A percentile compares a stretch with the other conserved stretches of the same genome.
These are phyloP conservation scores for Coelopa frigida DNA, from an alignment of 1,140 invertebrate species.

Conservation along the genomic window DNA sequence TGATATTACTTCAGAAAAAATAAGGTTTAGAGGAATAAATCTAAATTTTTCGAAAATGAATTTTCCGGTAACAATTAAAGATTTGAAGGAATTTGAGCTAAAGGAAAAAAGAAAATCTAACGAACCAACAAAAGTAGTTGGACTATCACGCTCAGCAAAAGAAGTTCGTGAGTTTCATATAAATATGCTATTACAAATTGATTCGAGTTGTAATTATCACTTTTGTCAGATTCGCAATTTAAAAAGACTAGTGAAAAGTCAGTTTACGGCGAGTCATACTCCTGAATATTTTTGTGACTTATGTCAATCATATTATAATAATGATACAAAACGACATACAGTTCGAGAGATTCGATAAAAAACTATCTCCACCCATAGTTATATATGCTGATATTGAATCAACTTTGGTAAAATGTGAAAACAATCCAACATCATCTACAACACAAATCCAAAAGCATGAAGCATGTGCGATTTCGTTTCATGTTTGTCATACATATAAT, in stretches of 20 bases:
- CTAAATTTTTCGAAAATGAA: too few species aligned
- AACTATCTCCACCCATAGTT: conserved; percentile 28
- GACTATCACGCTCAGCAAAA: conserved; percentile 3
- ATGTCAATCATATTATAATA: conserved; percentile 26
- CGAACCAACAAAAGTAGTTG: conserved; percentile 2
- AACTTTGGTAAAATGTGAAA: conserved; percentile 17
- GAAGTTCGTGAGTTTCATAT: conserved; percentile 5
- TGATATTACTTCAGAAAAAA: too few species aligned
- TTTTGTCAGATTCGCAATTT: conserved; percentile 32
- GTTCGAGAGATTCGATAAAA: conserved; percentile 25
- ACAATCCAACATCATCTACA: too few species aligned
- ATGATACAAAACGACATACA: conserved; percentile 18
- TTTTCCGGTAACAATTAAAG: conserved; percentile 14
- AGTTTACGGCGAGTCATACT: conserved; percentile 20
- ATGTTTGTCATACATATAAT: conserved; percentile 30
- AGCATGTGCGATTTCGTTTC: conserved; percentile 27
- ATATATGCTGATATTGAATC: conserved; percentile 41
- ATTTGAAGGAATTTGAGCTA: conserved; percentile 17
- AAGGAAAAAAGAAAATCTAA: too few species aligned
- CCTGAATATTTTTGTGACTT: conserved; percentile 29
- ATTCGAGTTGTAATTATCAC: conserved; percentile 22
- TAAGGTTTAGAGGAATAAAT: too few species aligned
- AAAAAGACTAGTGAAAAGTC: conserved; percentile 21
- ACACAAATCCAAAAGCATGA: conserved; percentile 30
- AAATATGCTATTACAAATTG: conserved; percentile 18